Conservation (phyloP, 2,888 invertebrate species). For the Cordilura impudica region DNA sequence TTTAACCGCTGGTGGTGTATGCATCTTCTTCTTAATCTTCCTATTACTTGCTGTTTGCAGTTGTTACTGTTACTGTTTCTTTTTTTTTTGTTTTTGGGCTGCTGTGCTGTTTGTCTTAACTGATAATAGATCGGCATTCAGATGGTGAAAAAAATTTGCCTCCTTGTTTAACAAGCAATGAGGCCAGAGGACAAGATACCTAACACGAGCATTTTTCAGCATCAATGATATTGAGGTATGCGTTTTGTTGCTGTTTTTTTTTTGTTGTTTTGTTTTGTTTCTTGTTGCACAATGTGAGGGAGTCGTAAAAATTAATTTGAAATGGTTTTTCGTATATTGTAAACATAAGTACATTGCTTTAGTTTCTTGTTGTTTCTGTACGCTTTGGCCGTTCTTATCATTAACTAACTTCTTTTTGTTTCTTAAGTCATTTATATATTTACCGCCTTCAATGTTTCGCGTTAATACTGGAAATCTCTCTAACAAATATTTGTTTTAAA, state of each 20-base stretch:
- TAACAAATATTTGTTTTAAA: slow-evolving; percentile 56
- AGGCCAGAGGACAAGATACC: slow-evolving; percentile 68
- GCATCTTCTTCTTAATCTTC: slow-evolving; percentile 37
- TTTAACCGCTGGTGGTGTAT: slow-evolving; percentile 38
- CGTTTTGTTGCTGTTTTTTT: slow-evolving; percentile 34
- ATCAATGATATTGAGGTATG: slow-evolving; percentile 60
- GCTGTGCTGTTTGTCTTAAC: slow-evolving; percentile 55
- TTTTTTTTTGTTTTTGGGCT: slow-evolving; percentile 16
- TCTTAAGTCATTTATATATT: slow-evolving; percentile 34
- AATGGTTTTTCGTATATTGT: slow-evolving; percentile 47
- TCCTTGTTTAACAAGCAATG: slow-evolving; percentile 67
- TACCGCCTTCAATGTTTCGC: slow-evolving; percentile 34
- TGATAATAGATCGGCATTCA: slow-evolving; percentile 65
- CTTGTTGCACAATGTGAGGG: slow-evolving; percentile 50
- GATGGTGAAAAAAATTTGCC: slow-evolving; percentile 67
- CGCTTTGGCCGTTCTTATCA: slow-evolving; percentile 37
- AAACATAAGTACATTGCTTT: slow-evolving; percentile 38
- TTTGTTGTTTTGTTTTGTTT: neutral
- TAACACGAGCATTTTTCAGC: slow-evolving; percentile 64
- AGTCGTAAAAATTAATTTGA: slow-evolving; percentile 62
- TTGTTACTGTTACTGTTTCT: slow-evolving; percentile 6
- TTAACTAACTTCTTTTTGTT: slow-evolving; percentile 8
- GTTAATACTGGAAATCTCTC: slow-evolving; percentile 22
- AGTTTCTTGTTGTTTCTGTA: slow-evolving; percentile 27
- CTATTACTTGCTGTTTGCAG: slow-evolving; percentile 6